Percentiles rank a stretch among this genome's conserved stretches.
Evolutionary conservation across 2,113 vertebrate genomes (phyloP).

Genomic region (Progne subis): DNA sequence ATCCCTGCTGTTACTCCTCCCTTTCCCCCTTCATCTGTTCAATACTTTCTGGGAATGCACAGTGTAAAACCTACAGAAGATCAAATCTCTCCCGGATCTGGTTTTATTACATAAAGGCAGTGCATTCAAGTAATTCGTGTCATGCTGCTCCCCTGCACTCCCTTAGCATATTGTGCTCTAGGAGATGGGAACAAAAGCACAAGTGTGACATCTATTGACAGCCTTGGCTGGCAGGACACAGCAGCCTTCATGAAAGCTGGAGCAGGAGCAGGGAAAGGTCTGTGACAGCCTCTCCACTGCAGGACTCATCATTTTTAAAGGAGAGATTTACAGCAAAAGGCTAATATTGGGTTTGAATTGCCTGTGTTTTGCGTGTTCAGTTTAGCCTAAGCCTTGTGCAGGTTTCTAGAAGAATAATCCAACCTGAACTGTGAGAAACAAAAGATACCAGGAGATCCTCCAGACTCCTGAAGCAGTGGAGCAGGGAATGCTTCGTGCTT

Average conservation of each 20-base stretch:
- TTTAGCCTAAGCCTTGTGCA: neutral
- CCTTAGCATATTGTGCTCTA: neutral
- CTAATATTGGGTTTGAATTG: neutral
- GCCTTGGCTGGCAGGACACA: neutral
- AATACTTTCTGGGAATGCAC: neutral
- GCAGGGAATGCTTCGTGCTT: neutral
- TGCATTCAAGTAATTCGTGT: slow-evolving; percentile 38
- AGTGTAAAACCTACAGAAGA: slow-evolving; percentile 33
- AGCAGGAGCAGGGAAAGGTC: neutral
- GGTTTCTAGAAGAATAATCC: neutral
- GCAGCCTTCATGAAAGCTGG: neutral
- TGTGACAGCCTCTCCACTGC: neutral
- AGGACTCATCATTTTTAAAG: neutral
- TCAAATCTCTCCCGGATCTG: slow-evolving; percentile 18
- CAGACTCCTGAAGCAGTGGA: neutral
- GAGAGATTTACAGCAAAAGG: neutral
- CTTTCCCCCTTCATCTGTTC: neutral
- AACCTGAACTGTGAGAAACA: neutral
- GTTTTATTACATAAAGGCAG: slow-evolving; percentile 40
- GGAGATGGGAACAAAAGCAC: slow-evolving; percentile 5
- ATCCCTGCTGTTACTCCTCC: neutral
- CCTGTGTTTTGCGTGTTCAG: rapidly evolving
- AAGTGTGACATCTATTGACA: slow-evolving; percentile 70
- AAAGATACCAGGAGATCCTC: neutral
- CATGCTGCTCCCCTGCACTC: neutral